A percentile compares a stretch with the other conserved stretches of the same genome.
phyloP scores from a whole-genome alignment of 2,113 vertebrate species.

The Penelope pileata region DNA sequence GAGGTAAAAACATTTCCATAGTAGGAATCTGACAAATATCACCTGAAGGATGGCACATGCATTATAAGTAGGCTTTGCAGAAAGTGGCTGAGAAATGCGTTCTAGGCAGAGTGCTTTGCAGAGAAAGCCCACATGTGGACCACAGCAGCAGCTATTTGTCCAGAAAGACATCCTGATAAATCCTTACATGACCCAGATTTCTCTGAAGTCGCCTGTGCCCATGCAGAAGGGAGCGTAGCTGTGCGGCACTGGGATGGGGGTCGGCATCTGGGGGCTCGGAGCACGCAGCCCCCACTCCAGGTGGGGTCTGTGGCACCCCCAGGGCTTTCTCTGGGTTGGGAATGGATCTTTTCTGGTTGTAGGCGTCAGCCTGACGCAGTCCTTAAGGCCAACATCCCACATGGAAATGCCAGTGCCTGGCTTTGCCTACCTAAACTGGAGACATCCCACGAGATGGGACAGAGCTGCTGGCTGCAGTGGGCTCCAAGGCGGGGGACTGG shows the following conservation, averaged over 20 bases:
- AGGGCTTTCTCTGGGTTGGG: not conserved
- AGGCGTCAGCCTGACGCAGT: not conserved
- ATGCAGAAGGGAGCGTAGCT: not conserved
- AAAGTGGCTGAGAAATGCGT: not conserved
- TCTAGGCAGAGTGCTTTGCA: not conserved
- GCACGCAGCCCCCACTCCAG: rapidly evolving
- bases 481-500: not conserved
- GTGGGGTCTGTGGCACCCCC: not conserved
- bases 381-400: not conserved
- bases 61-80: not conserved
- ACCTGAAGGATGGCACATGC: conserved; percentile 43
- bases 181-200: not conserved
- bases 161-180: not conserved
- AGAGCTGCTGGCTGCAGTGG: not conserved
- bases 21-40: conserved; percentile 32
- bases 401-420: not conserved
- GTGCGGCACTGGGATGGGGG: not conserved
- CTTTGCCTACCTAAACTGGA: not conserved
- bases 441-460: not conserved
- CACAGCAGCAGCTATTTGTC: not conserved
- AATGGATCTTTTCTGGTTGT: not conserved
- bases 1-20: conserved; percentile 54
- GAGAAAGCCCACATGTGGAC: not conserved
- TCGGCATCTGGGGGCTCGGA: not conserved
- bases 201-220: not conserved